A percentile compares a stretch with the other conserved stretches of the same genome.
These are phyloP conservation scores for Eriocheir sinensis DNA, from an alignment of 1,140 invertebrate genomes.

Conservation along the genomic window DNA sequence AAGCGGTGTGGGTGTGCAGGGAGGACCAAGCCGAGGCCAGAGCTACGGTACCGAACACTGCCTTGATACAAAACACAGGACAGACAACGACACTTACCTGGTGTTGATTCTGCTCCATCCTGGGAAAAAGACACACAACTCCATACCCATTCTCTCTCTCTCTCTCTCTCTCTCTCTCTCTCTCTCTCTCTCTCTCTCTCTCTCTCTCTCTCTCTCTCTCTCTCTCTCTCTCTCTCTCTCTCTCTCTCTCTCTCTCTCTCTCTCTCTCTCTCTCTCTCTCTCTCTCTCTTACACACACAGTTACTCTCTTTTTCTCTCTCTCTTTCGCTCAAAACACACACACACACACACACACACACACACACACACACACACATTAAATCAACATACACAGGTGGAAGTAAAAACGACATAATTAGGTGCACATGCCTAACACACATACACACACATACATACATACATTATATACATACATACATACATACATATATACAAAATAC, in stretches of 20 bases:
- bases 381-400: no score
- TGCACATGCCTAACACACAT: not conserved
- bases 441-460: not conserved
- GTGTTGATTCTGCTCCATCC: not conserved
- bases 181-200: conserved; percentile 28
- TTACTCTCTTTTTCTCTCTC: not conserved
- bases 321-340: not conserved
- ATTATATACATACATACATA: conserved; percentile 20
- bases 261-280: conserved; percentile 15
- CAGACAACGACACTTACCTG: not conserved
- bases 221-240: not conserved
- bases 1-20: not conserved
- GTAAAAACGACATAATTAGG: no score
- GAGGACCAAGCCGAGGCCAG: not conserved
- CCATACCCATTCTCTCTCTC: conserved; percentile 27
- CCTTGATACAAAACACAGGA: not conserved
- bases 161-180: not conserved
- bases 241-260: not conserved
- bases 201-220: no score
- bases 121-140: conserved; percentile 28
- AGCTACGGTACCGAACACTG: not conserved
- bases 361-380: no score
- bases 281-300: conserved; percentile 40
- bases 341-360: not conserved
- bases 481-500: conserved; percentile 31